Evolutionary conservation across 1,140 invertebrate genomes (phyloP).

Genomic region (Macrostomum lignano): DNA sequence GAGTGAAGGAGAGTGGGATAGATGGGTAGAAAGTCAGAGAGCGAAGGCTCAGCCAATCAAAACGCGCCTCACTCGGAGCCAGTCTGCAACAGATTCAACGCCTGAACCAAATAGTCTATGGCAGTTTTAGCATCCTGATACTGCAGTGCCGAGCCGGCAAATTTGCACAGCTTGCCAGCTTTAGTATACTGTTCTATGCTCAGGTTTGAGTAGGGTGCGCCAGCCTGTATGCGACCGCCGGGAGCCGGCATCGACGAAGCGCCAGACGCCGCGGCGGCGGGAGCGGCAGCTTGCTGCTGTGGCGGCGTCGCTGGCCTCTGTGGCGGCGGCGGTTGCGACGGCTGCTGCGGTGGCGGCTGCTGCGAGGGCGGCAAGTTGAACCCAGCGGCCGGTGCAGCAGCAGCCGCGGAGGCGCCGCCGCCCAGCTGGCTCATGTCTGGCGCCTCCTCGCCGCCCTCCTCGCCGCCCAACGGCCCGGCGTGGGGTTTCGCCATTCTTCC

Average conservation of each 20-base stretch:
- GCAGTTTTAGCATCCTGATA: slow-evolving; percentile 69
- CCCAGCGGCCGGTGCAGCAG: neutral
- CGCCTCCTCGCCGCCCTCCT: too few relatives aligned
- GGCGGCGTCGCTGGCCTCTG: slow-evolving; percentile 7
- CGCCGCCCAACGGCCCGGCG: slow-evolving; percentile 41
- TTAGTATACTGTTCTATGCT: slow-evolving; percentile 43
- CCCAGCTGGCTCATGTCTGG: too few relatives aligned
- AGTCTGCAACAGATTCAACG: slow-evolving; percentile 45
- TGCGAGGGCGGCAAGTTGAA: slow-evolving; percentile 9
- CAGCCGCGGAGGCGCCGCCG: too few relatives aligned
- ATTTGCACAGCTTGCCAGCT: slow-evolving; percentile 76
- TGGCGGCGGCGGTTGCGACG: slow-evolving; percentile 11
- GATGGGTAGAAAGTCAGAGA: too few relatives aligned
- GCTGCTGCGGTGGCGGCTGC: slow-evolving; percentile 16
- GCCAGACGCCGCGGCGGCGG: too few relatives aligned
- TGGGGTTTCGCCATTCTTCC: slow-evolving; percentile 76
- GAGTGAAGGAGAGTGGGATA: too few relatives aligned
- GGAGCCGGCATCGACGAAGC: too few relatives aligned
- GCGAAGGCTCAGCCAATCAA: too few relatives aligned
- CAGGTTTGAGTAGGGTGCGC: too few relatives aligned
- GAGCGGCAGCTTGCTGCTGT: slow-evolving; percentile 8
- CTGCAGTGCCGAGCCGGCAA: slow-evolving; percentile 61
- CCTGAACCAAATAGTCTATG: slow-evolving; percentile 54
- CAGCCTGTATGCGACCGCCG: slow-evolving; percentile 11
- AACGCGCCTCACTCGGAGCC: too few relatives aligned